These are phyloP conservation scores for Lutjanus campechanus DNA, from an alignment of 2,797 vertebrate species.

Conservation along the genomic window DNA sequence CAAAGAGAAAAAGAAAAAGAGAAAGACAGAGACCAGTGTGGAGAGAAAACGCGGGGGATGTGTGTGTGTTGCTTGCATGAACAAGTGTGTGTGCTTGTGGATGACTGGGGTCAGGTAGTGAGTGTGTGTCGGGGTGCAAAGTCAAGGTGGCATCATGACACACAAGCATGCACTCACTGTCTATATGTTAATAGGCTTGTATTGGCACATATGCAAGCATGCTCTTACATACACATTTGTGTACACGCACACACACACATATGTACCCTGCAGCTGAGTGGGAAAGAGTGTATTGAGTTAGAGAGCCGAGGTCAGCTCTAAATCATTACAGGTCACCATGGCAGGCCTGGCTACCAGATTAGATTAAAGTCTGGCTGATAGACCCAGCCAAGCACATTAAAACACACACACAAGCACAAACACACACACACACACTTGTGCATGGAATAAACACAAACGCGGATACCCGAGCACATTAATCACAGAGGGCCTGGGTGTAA, in stretches of 20 bases:
- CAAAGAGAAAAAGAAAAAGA: conserved; percentile 59
- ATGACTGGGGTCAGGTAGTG: conserved; percentile 11
- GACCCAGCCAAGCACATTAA: conserved; percentile 76
- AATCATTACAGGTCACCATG: conserved; percentile 82
- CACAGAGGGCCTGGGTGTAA: conserved; percentile 63
- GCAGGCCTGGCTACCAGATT: conserved; percentile 78
- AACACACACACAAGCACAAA: conserved; percentile 46
- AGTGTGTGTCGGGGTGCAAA: conserved; percentile 3
- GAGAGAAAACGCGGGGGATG: conserved; percentile 3
- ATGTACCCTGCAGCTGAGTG: conserved; percentile 43
- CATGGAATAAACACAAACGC: conserved; percentile 71
- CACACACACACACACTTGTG: conserved; percentile 21
- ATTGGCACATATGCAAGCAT: conserved; percentile 47
- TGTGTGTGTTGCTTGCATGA: conserved; percentile 19
- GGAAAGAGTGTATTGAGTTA: conserved; percentile 75
- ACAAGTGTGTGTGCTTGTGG: conserved; percentile 2
- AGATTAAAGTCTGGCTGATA: conserved; percentile 81
- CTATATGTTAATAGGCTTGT: conserved; percentile 60
- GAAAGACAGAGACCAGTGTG: conserved; percentile 39
- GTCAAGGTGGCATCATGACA: conserved; percentile 43
- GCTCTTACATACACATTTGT: conserved; percentile 39
- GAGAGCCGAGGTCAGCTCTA: conserved; percentile 80
- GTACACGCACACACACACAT: conserved; percentile 39
- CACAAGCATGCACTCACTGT: conserved; percentile 28
- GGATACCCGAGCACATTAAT: conserved; percentile 76